Percentiles rank a stretch among this genome's conserved stretches.
These are phyloP conservation scores for Mormoops blainvillei DNA, from an alignment of 2,113 vertebrate genomes.

Conservation along the genomic window DNA sequence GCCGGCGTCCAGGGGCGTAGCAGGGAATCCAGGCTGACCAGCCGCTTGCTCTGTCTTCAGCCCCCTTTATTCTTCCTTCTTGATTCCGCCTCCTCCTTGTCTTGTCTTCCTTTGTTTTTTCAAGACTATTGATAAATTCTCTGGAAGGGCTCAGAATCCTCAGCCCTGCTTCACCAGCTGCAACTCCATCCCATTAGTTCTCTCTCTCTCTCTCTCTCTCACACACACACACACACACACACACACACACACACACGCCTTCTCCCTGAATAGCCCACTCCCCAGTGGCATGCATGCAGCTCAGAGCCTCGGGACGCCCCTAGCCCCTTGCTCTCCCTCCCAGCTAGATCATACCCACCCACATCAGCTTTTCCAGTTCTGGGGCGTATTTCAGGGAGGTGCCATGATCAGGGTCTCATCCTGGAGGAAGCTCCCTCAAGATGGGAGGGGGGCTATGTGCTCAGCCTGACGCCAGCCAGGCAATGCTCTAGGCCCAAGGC, in stretches of 20 bases:
- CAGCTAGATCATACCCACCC: not conserved
- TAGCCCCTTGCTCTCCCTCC: not conserved
- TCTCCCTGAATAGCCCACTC: no score
- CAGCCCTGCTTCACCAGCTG: not conserved
- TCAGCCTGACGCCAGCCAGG: not conserved
- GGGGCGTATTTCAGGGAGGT: not conserved
- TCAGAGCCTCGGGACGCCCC: not conserved
- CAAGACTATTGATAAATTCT: not conserved
- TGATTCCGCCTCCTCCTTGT: not conserved
- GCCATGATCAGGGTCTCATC: not conserved
- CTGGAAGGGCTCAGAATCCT: not conserved
- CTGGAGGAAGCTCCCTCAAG: not conserved
- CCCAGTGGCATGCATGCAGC: not conserved
- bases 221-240: not conserved
- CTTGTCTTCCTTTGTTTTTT: not conserved
- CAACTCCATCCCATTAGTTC: not conserved
- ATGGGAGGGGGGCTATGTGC: not conserved
- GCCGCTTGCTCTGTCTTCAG: accelerated
- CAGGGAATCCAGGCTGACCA: not conserved
- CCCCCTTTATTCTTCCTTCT: not conserved
- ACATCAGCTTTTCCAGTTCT: not conserved
- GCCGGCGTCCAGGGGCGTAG: accelerated
- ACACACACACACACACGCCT: accelerated
- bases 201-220: not conserved
- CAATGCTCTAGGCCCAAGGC: not conserved